Percentiles rank a stretch among this genome's conserved stretches.
Conservation (phyloP, 1,140 invertebrate genomes). For the Drosophila persimilis region DNA sequence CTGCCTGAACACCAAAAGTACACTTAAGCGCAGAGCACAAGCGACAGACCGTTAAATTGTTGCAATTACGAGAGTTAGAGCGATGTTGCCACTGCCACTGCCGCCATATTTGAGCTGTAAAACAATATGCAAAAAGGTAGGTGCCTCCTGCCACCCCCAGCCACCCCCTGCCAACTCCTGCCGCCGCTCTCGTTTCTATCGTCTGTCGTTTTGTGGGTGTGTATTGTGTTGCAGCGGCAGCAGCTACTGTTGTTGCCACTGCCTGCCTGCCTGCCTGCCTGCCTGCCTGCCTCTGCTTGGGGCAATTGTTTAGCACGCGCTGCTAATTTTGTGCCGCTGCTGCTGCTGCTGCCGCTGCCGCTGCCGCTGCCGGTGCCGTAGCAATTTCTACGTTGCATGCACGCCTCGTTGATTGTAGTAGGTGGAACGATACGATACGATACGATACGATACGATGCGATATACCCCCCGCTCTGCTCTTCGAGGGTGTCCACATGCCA, state of each 20-base stretch:
- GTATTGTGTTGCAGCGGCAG: conserved; percentile 26
- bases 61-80: conserved; percentile 75
- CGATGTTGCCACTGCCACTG: conserved; percentile 43
- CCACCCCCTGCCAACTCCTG: too few relatives aligned
- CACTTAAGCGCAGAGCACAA: conserved; percentile 75
- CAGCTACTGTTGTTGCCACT: conserved; percentile 19
- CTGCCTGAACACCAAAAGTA: conserved; percentile 57
- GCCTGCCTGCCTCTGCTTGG: conserved; percentile 12
- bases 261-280: conserved; percentile 16
- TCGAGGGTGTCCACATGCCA: conserved; percentile 19
- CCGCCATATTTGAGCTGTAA: conserved; percentile 78
- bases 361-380: conserved; percentile 16
- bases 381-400: conserved; percentile 78
- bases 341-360: too few relatives aligned
- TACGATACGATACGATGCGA: neutral
- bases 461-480: neutral
- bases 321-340: conserved; percentile 73
- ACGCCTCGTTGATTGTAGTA: conserved; percentile 81
- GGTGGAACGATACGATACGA: conserved; percentile 39
- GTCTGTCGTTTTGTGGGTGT: conserved; percentile 39
- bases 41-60: conserved; percentile 81
- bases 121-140: conserved; percentile 63
- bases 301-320: conserved; percentile 80
- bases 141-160: neutral
- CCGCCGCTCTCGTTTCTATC: too few relatives aligned